Conservation (phyloP, 2,888 invertebrate genomes). For the Onchidella celtica region DNA sequence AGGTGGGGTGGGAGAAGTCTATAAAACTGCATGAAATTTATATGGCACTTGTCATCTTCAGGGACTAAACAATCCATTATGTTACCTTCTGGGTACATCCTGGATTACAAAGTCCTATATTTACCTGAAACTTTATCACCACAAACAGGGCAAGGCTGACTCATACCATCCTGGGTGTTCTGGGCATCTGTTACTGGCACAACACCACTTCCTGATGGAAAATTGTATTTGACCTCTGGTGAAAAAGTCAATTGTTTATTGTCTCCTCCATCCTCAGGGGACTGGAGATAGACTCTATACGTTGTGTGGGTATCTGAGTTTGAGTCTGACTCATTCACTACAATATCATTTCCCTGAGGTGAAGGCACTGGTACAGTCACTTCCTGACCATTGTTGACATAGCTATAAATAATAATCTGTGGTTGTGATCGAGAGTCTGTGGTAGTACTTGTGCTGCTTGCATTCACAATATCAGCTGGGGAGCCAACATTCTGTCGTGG, state of each 20-base stretch:
- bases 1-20: no score
- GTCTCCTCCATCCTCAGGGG: slow-evolving; percentile 36
- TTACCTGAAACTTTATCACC: slow-evolving; percentile 76
- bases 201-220: background rate
- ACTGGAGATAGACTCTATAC: slow-evolving; percentile 41
- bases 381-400: slow-evolving; percentile 33
- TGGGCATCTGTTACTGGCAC: slow-evolving; percentile 46
- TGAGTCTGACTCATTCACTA: slow-evolving; percentile 54
- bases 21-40: no score
- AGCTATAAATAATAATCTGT: slow-evolving; percentile 57
- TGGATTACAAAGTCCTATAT: background rate
- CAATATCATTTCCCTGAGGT: slow-evolving; percentile 52
- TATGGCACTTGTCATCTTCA: no score
- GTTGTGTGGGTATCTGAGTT: slow-evolving; percentile 36
- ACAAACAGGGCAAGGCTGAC: slow-evolving; percentile 74
- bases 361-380: slow-evolving; percentile 50
- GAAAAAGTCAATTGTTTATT: slow-evolving; percentile 31
- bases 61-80: no score
- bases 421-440: slow-evolving; percentile 43
- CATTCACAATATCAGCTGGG: background rate
- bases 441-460: background rate
- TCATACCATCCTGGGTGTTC: slow-evolving; percentile 47
- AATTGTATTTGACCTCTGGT: slow-evolving; percentile 6
- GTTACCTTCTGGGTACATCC: no score
- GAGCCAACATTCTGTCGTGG: background rate